A percentile compares a stretch with the other conserved stretches of the same genome.
These are phyloP conservation scores for Corydoras maculifer DNA, from an alignment of 2,113 vertebrate genomes.

Conservation along the genomic window DNA sequence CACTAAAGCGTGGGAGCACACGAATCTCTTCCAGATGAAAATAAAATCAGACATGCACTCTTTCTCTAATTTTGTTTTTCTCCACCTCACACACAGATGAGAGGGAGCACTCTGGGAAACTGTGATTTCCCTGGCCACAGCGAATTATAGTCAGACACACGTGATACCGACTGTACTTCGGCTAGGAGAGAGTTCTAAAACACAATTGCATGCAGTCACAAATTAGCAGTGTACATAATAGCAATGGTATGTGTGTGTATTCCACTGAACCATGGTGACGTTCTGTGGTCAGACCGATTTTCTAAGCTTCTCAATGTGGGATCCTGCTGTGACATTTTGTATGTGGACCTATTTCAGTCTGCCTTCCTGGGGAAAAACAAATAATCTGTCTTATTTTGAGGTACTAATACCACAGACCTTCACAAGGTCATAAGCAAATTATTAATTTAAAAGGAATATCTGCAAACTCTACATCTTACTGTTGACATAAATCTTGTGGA, in stretches of 20 bases:
- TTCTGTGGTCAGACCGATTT: constrained; percentile 23
- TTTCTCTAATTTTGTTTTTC: constrained; percentile 42
- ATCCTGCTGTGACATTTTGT: neutral
- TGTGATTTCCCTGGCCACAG: constrained; percentile 73
- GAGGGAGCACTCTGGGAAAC: constrained; percentile 67
- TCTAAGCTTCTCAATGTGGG: constrained; percentile 8
- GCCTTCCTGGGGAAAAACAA: constrained; percentile 20
- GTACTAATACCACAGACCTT: too few relatives aligned
- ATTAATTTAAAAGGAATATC: too few relatives aligned
- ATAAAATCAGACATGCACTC: constrained; percentile 52
- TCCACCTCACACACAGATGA: constrained; percentile 51
- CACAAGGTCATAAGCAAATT: too few relatives aligned
- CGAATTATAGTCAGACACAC: constrained; percentile 58
- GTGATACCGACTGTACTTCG: constrained; percentile 23
- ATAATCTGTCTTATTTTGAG: neutral
- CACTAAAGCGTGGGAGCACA: constrained; percentile 55
- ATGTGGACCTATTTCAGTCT: neutral
- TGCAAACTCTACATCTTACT: too few relatives aligned
- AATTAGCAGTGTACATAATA: constrained; percentile 16
- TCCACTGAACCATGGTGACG: constrained; percentile 7
- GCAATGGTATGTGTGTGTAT: constrained; percentile 12
- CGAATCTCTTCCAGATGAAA: constrained; percentile 66
- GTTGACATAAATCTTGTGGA: constrained; percentile 24
- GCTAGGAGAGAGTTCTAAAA: constrained; percentile 21
- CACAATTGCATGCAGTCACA: constrained; percentile 22